Percentiles rank a stretch among this genome's conserved stretches.
Conservation (phyloP, 2,113 vertebrate species). For the Platichthys stellatus region DNA sequence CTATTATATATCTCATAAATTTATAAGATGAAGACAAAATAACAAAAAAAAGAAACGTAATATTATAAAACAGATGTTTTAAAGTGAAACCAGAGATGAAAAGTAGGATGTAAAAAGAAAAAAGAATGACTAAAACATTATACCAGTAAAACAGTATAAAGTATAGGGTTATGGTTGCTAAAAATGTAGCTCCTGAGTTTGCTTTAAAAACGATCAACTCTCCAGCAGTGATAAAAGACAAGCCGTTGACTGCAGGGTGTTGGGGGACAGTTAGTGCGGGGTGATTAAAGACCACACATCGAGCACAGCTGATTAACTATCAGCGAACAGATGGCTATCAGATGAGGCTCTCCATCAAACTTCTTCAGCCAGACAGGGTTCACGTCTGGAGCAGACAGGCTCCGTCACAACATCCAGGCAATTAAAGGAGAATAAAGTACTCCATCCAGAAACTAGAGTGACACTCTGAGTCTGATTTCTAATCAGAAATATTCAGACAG, state of each 20-base stretch:
- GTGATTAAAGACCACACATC: slow-evolving; percentile 68
- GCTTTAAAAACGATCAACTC: neutral
- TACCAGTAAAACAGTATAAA: too few relatives aligned
- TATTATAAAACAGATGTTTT: too few relatives aligned
- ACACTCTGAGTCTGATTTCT: neutral
- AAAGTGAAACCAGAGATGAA: too few relatives aligned
- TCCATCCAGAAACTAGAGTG: neutral
- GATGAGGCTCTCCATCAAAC: slow-evolving; percentile 74
- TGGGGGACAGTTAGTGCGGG: slow-evolving; percentile 32
- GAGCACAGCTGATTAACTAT: slow-evolving; percentile 70
- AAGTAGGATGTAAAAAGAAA: too few relatives aligned
- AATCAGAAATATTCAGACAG: neutral
- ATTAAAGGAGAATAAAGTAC: slow-evolving; percentile 25
- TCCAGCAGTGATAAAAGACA: neutral
- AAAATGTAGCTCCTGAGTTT: neutral
- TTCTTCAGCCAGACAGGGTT: slow-evolving; percentile 62
- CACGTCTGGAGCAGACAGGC: slow-evolving; percentile 42
- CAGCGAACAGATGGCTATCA: slow-evolving; percentile 76
- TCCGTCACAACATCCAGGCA: slow-evolving; percentile 22
- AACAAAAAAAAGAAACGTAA: too few relatives aligned
- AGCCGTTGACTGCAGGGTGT: slow-evolving; percentile 12
- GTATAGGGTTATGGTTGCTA: too few relatives aligned
- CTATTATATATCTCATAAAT: too few relatives aligned
- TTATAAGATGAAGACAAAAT: too few relatives aligned
- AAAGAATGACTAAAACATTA: too few relatives aligned